Evolutionary conservation across 2,797 vertebrate species (phyloP), one percentile per base, ranked within the genome.

Genomic region (Alcedo quadribrachys): DNA sequence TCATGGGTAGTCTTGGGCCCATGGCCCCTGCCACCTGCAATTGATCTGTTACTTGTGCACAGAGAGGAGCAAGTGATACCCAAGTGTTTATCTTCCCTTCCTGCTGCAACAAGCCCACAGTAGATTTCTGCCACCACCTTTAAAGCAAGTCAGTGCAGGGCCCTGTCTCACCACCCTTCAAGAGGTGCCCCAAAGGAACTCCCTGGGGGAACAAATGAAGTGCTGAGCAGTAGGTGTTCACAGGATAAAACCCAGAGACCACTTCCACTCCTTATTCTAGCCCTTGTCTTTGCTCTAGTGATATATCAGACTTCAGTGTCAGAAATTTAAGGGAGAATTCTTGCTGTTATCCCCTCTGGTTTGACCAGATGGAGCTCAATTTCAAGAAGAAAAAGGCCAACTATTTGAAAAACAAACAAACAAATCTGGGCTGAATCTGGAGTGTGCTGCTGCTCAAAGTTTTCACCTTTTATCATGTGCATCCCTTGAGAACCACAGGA

Each of bases 401-500:
- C 21, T 30, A 18, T 54, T 74, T 17, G 32, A 35, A 73, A 63
- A 28, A 45, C 30, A 37, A 14, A 16, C 8, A 6, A 12, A 17
- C 20, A 32, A 67, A 11, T 20, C 30, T 86, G 51, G 12, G n/a
- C 65, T 80, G 53, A 75, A 40, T 35, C 65, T 62, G 55, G 12
- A 37, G 22, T 50, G 18, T 40, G 9, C 24, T 37, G 30, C 13
- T 63, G 17, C 33, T 68, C 8, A 2, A 46, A 71, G 37, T 27
- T 37, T 32, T 73, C 46, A 71, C 40, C 15, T 19, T 85, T 91
- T 78, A n/a, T 18, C 50, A 30, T 2, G 5, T 57, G n/a, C 24
- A 37, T 63, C 45, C 63, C 89, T 65, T 30, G 66, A 76, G 45
- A 51, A 46, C 71, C 91, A 62, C 37, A 83, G 82, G 35, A 83